Evolutionary conservation across 2,888 invertebrate species (phyloP).

Genomic region (Cheilosia soror): DNA sequence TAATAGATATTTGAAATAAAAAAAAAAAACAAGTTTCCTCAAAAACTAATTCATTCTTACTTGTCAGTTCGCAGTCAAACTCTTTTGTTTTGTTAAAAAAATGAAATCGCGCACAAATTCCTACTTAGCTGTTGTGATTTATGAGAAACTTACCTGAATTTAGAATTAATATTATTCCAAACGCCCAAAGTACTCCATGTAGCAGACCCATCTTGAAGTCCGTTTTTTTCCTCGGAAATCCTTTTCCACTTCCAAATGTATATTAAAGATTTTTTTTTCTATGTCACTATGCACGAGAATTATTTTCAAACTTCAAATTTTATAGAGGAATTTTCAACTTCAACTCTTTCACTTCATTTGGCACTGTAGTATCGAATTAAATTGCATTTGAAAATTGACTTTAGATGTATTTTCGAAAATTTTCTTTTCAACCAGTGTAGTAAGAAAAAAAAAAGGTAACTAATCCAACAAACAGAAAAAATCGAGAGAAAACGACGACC

Average conservation of each 20-base stretch:
- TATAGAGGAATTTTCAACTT: constrained; percentile 8
- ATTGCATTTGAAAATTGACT: constrained; percentile 30
- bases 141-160: constrained; percentile 81
- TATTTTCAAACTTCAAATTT: background rate
- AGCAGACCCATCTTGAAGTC: constrained; percentile 79
- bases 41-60: background rate
- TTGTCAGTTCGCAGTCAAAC: constrained; percentile 2
- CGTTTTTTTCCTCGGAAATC: constrained; percentile 38
- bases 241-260: constrained; percentile 50
- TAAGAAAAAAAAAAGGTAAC: constrained; percentile 12
- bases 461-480: constrained; percentile 49
- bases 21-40: background rate
- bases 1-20: background rate
- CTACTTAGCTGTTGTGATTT: background rate
- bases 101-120: background rate
- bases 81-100: constrained; percentile 5
- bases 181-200: constrained; percentile 80
- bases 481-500: constrained; percentile 65
- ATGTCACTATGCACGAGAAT: constrained; percentile 55
- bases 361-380: constrained; percentile 55
- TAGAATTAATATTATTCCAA: constrained; percentile 82
- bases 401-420: constrained; percentile 6
- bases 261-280: constrained; percentile 34
- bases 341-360: constrained; percentile 71
- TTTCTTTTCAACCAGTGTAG: constrained; percentile 22